Evolutionary conservation across 2,797 vertebrate genomes (phyloP), one percentile per base, ranked within the genome.

Genomic region (Telmatherina bonti): DNA sequence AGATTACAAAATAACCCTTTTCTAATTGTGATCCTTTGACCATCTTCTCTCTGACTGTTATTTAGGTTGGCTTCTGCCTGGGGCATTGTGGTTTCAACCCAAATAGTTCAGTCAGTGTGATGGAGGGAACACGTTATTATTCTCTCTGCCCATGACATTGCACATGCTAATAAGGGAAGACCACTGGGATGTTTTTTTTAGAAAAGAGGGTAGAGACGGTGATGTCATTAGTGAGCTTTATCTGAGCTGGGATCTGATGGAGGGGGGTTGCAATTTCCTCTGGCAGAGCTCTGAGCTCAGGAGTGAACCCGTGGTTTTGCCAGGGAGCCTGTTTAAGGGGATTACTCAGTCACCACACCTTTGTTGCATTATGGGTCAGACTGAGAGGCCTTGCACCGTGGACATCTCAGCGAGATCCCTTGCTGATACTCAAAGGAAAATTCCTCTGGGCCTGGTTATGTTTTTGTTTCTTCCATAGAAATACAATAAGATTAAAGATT

Each of bases 81-180:
- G 59, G 65, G 78, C 76, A 79, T 78, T 87, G 91, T 62, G 92
- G 91, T 91, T 83, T 79, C 71, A 79, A 72, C 82, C 75, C 71
- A 53, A 89, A 89, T 89, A 86, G 72, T 84, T 86, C 73, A 62
- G 84, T 73, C 66, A 67, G 78, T 81, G 82, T 83, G 75, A 85
- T 76, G 81, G 82, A 83, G 79, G 74, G 84, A 91, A 63, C 82
- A 81, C 88, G 66, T 88, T 91, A 85, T 93, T 92, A 91, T 90
- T 91, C 89, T 60, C 27, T 62, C 85, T 78, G 79, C 73, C 82
- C 69, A 73, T 84, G 77, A 81, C 75, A 70, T 83, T 85, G 77
- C 86, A 82, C 85, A 89, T 90, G 87, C 92, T 94, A 94, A 93
- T 93, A 89, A 89, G 90, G 83, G 77, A 88, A 81, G 74, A 87